Percentiles rank a stretch among this genome's conserved stretches.
These are phyloP conservation scores for Sebastes kiyomatsui DNA, from an alignment of 2,797 vertebrate species.

Conservation along the genomic window DNA sequence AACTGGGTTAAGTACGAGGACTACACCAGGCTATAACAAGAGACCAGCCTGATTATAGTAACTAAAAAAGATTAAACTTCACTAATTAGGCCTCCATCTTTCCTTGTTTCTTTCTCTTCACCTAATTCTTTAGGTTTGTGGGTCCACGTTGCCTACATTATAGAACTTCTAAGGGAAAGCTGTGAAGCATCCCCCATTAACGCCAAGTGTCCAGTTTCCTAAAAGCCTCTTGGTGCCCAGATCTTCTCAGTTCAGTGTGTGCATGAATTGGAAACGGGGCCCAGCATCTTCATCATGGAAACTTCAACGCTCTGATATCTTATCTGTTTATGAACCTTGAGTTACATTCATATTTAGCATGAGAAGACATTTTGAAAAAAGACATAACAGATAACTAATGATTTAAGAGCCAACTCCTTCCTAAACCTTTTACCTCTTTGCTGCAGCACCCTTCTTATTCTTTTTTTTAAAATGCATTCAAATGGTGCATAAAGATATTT, in stretches of 20 bases:
- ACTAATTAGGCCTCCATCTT: not conserved
- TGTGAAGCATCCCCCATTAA: not conserved
- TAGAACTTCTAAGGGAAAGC: not conserved
- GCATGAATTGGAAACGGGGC: not conserved
- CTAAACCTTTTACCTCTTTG: not conserved
- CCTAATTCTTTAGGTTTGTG: not conserved
- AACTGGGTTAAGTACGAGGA: constrained; percentile 42
- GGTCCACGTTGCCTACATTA: not conserved
- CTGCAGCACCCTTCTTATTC: not conserved
- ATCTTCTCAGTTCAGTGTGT: not conserved
- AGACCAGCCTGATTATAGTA: not conserved
- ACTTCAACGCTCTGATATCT: not conserved
- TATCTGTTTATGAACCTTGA: not conserved
- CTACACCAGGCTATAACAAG: not conserved
- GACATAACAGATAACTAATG: not conserved
- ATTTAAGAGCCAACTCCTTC: not conserved
- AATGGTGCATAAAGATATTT: not conserved
- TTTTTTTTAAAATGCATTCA: too few species aligned
- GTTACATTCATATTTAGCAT: not conserved
- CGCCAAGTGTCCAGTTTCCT: constrained; percentile 14
- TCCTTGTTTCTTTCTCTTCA: not conserved
- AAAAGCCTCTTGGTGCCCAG: not conserved
- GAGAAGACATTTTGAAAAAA: not conserved
- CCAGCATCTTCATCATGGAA: not conserved
- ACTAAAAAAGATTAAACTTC: not conserved